A percentile compares a stretch with the other conserved stretches of the same genome.
phyloP scores from a whole-genome alignment of 2,888 invertebrate genomes.

The Syrphus vitripennis region DNA sequence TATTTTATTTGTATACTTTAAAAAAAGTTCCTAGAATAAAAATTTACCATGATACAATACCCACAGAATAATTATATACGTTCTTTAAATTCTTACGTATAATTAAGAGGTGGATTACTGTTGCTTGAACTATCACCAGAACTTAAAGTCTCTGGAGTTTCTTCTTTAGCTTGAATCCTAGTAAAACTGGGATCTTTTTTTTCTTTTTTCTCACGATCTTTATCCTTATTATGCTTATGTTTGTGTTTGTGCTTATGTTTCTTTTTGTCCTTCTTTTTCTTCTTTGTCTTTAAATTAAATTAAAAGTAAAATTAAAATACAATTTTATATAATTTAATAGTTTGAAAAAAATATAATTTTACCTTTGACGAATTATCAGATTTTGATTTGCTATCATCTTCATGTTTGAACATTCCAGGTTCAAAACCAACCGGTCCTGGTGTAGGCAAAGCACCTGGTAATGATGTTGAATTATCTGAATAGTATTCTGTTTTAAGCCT shows the following conservation, averaged over 20 bases:
- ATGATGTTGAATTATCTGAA: conserved; percentile 90
- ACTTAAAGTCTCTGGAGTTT: conserved; percentile 80
- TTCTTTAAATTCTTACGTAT: conserved; percentile 56
- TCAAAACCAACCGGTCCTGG: conserved; percentile 90
- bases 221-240: conserved; percentile 89
- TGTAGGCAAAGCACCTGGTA: conserved; percentile 87
- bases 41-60: background rate
- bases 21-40: conserved; percentile 47
- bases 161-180: conserved; percentile 78
- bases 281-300: conserved; percentile 83
- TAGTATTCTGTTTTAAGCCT: conserved; percentile 83
- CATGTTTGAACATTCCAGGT: conserved; percentile 90
- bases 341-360: too few relatives aligned
- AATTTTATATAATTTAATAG: too few relatives aligned
- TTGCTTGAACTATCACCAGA: conserved; percentile 81
- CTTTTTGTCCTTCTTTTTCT: conserved; percentile 90
- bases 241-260: conserved; percentile 96
- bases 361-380: conserved; percentile 83
- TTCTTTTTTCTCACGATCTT: conserved; percentile 82
- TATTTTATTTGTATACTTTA: conserved; percentile 2
- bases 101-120: conserved; percentile 77
- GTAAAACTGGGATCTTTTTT: conserved; percentile 79
- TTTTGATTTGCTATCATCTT: conserved; percentile 83
- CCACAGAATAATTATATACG: background rate
- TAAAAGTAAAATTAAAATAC: too few relatives aligned